Evolutionary conservation across 2,113 vertebrate species (phyloP), one percentile per base, ranked within the genome.

Genomic region (Tinamus guttatus): DNA sequence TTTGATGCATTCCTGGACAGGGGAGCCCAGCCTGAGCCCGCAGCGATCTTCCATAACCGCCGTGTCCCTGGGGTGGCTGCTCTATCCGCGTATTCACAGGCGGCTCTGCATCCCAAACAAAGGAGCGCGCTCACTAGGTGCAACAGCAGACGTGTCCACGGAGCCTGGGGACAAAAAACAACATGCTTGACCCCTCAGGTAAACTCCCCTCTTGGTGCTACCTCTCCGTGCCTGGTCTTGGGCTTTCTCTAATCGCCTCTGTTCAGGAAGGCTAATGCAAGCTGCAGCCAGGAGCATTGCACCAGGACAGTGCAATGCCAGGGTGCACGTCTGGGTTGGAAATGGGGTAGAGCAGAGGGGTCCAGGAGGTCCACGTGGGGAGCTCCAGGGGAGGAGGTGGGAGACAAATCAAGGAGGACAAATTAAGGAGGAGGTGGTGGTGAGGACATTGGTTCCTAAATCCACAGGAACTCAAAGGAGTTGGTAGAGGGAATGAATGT

Each of bases 131-230:
- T 82, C 93, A 51, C 51, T 58, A 68, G 77, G 86, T 74, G 12
- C 68, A 85, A 51, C 73, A 81, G 85, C 73, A 13, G 30, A 80
- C 70, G 64, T 84, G 65, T 6, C 88, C 28, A 85, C 78, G 13
- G 71, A 87, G 28, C 78, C 1, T 19, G n/a, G 36, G 38, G 7
- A 58, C 60, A 59, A 91, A 86, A 81, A 60, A 34, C 40, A 71
- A 79, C 91, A 96, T 96, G 96, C 94, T 84, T 4, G 63, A 25
- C 19, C 90, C 90, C n/a, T 6, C 95, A 97, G 97, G 97, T 96
- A 97, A 96, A 69, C 49, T 86, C 54, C 65, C 76, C 10, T 0
- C 8, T 68, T 13, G 49, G 78, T n/a, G n/a, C 22, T 52, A 51
- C 17, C 28, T 45, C 36, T 40, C 68, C 19, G 2, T 27, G 30